Evolutionary conservation across 2,797 vertebrate species (phyloP).

Genomic region (Amazona ochrocephala): DNA sequence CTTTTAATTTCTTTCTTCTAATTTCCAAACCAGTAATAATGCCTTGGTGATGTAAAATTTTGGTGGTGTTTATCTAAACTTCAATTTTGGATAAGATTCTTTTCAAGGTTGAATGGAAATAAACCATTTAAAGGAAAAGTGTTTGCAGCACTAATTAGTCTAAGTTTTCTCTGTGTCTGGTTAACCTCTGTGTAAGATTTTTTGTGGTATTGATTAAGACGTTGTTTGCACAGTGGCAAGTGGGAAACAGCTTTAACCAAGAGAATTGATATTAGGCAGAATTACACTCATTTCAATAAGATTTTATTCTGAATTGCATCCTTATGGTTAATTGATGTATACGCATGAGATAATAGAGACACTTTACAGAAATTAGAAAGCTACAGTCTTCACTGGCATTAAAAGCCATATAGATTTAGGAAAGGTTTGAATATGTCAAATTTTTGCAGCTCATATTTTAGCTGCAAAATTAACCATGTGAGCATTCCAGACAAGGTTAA

Average conservation of each 20-base stretch:
- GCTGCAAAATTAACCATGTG: neutral
- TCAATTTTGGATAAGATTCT: neutral
- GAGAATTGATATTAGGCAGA: neutral
- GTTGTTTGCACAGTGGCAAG: neutral
- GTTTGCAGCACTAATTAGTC: neutral
- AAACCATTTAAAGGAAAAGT: neutral
- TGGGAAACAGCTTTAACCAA: neutral
- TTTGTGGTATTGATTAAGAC: conserved; percentile 14
- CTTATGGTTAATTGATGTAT: neutral
- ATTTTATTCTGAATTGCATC: neutral
- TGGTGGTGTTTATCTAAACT: neutral
- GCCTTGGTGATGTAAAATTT: neutral
- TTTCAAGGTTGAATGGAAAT: conserved; percentile 9
- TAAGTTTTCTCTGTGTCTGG: neutral
- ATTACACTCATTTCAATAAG: neutral
- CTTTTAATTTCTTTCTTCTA: neutral
- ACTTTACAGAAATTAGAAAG: neutral
- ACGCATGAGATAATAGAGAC: neutral
- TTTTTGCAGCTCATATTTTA: neutral
- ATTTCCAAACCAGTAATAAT: neutral
- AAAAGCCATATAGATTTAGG: neutral
- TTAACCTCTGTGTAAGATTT: neutral
- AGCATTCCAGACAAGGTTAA: neutral
- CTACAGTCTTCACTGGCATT: neutral
- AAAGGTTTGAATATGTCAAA: neutral